phyloP scores from a whole-genome alignment of 2,888 invertebrate species.

The Ditula angustiorana region DNA sequence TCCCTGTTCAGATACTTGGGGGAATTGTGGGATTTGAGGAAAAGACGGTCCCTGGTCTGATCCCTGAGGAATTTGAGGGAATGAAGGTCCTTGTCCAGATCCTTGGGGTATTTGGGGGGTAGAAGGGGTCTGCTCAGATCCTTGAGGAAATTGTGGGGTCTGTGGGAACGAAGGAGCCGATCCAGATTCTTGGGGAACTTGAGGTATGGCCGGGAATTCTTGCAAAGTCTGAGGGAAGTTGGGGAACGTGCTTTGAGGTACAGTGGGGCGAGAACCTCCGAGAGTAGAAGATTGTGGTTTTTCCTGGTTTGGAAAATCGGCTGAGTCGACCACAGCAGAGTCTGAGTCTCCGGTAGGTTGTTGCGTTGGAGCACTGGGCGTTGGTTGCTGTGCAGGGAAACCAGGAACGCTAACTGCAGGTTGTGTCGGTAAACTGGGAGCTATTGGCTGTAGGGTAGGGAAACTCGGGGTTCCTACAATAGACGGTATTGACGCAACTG shows the following conservation, averaged over 20 bases:
- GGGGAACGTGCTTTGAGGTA: constrained; percentile 51
- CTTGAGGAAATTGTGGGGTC: constrained; percentile 38
- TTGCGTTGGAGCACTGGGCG: constrained; percentile 51
- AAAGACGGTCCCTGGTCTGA: constrained; percentile 10
- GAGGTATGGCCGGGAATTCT: constrained; percentile 46
- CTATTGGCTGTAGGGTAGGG: constrained; percentile 38
- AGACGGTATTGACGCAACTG: constrained; percentile 46
- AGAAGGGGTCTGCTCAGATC: constrained; percentile 26
- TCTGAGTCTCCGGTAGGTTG: constrained; percentile 65
- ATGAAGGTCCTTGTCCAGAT: constrained; percentile 38
- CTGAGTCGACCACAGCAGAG: constrained; percentile 73
- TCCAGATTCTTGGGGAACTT: constrained; percentile 43
- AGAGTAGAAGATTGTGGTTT: constrained; percentile 45
- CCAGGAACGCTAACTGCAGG: constrained; percentile 9
- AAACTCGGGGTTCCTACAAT: constrained; percentile 40
- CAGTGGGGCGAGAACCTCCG: constrained; percentile 44
- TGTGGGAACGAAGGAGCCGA: constrained; percentile 33
- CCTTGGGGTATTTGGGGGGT: constrained; percentile 29
- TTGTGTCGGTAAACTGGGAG: constrained; percentile 22
- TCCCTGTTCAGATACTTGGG: constrained; percentile 42
- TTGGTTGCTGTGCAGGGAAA: constrained; percentile 49
- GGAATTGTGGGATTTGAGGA: constrained; percentile 51
- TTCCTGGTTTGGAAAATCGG: constrained; percentile 59
- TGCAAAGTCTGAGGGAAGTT: constrained; percentile 44
- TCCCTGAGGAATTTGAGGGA: constrained; percentile 46